phyloP scores from a whole-genome alignment of 23 tunicate species.

The Halocynthia aurantium region DNA sequence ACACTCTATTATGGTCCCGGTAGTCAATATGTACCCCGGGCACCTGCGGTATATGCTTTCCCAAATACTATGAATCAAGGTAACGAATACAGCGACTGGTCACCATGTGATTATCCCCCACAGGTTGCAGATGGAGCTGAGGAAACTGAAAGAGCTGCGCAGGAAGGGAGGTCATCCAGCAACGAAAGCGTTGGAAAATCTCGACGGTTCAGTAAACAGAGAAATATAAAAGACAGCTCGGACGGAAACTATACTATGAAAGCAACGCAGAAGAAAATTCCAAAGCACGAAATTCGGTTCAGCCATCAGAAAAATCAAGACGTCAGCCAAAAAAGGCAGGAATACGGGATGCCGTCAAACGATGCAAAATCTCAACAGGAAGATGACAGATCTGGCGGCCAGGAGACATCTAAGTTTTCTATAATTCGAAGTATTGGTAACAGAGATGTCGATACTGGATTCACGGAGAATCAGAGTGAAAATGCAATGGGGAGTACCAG shows the following conservation, averaged over 20 bases:
- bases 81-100: conserved; percentile 12
- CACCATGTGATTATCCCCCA: conserved; percentile 1
- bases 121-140: not conserved
- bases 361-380: not conserved
- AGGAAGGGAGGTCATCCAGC: not conserved
- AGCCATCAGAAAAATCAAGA: conserved; percentile 52
- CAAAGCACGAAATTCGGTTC: conserved; percentile 45
- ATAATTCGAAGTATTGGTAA: conserved; percentile 8
- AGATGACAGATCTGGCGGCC: not conserved
- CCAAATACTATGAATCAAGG: not conserved
- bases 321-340: not conserved
- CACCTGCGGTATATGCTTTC: not conserved
- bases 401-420: not conserved
- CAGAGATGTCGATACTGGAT: conserved; percentile 7
- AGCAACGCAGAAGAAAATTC: not conserved
- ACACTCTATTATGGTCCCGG: not conserved
- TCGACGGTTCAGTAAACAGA: conserved; percentile 52
- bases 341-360: not conserved
- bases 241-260: conserved; percentile 28
- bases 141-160: not conserved
- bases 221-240: conserved; percentile 40
- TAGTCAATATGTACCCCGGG: conserved; percentile 7
- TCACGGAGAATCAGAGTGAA: not conserved
- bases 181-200: conserved; percentile 29
- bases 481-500: not conserved